A percentile compares a stretch with the other conserved stretches of the same genome.
phyloP scores from a whole-genome alignment of 2,888 invertebrate genomes.

The Caenorhabditis japonica region DNA sequence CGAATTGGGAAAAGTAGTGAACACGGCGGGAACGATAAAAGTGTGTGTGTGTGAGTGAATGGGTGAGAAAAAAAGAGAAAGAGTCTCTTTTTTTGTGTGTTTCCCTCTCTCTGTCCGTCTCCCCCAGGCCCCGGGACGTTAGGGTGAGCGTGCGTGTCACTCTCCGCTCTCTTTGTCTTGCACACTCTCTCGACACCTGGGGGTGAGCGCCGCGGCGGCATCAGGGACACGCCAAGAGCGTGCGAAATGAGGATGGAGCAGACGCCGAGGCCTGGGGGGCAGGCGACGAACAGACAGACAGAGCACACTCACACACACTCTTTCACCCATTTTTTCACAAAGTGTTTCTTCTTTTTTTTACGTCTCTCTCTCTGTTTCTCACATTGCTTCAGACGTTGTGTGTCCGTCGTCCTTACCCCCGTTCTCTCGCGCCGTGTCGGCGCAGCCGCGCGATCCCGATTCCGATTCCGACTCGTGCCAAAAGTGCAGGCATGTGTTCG shows the following conservation, averaged over 20 bases:
- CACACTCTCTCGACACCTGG: conserved; percentile 16
- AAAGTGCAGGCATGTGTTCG: too few species aligned
- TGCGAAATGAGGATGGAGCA: conserved; percentile 8
- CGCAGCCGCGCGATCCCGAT: too few species aligned
- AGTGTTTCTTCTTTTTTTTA: too few species aligned
- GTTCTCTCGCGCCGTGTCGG: too few species aligned
- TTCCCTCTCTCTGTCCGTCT: conserved; percentile 29
- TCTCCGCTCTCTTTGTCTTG: conserved; percentile 12
- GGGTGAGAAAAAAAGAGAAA: conserved; percentile 13
- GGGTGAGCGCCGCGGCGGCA: conserved; percentile 32
- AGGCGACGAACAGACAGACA: too few species aligned
- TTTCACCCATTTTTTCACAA: too few species aligned
- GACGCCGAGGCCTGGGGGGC: background rate
- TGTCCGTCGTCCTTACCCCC: too few species aligned
- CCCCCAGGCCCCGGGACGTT: conserved; percentile 28
- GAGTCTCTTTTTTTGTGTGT: conserved; percentile 8
- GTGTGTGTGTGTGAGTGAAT: conserved; percentile 24
- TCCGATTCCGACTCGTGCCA: too few species aligned
- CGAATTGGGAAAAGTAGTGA: too few species aligned
- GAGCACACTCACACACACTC: background rate
- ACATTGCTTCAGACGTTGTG: too few species aligned
- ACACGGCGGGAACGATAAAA: conserved; percentile 44
- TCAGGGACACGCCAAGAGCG: conserved; percentile 16
- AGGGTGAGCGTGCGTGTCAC: conserved; percentile 13
- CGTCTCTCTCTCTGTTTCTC: too few species aligned